These are phyloP conservation scores for Tetramorium alpestre DNA, from an alignment of 1,140 invertebrate genomes.

Conservation along the genomic window DNA sequence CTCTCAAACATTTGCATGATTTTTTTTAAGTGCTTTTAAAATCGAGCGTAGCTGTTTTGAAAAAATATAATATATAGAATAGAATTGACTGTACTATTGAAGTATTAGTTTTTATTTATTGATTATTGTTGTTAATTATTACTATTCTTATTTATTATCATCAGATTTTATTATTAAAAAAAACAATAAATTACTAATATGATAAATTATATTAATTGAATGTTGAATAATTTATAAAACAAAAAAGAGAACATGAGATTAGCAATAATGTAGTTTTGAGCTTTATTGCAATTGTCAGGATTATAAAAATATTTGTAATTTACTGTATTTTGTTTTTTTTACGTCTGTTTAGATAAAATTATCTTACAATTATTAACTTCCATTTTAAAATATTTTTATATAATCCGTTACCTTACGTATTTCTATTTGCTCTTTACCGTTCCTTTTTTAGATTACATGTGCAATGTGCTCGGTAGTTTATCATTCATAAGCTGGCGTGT, in stretches of 20 bases:
- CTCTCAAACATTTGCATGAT: background rate
- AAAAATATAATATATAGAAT: background rate
- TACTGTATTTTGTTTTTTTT: background rate
- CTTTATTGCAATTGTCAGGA: background rate
- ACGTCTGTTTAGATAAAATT: constrained; percentile 1
- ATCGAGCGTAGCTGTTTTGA: background rate
- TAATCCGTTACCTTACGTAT: background rate
- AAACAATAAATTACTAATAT: background rate
- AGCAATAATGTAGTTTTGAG: background rate
- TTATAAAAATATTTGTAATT: background rate
- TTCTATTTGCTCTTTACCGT: background rate
- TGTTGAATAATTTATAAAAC: background rate
- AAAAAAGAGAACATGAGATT: background rate
- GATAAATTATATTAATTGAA: background rate
- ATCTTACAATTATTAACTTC: background rate
- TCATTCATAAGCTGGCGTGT: constrained; percentile 58
- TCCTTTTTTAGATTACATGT: constrained; percentile 15
- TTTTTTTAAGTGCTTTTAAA: background rate
- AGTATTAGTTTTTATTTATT: background rate
- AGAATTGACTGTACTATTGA: background rate
- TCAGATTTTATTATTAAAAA: background rate
- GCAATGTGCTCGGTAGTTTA: constrained; percentile 46
- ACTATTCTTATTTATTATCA: background rate
- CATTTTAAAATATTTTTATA: background rate
- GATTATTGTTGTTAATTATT: background rate